phyloP scores from a whole-genome alignment of 2,888 invertebrate genomes.

The Linyphia triangularis region DNA sequence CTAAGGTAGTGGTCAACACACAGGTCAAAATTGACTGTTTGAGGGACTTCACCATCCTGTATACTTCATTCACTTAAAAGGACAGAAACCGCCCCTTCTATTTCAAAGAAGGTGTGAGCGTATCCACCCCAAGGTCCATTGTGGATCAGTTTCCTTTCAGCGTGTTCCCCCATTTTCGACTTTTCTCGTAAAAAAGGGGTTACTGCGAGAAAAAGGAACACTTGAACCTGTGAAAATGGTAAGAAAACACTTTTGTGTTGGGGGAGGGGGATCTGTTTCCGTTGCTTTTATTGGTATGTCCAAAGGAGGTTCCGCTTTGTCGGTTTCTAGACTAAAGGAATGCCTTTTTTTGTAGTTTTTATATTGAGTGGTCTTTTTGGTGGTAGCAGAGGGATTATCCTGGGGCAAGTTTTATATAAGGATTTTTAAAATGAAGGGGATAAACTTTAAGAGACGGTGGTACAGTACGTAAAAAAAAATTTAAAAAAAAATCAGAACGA shows the following conservation, averaged over 20 bases:
- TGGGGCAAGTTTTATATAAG: no score
- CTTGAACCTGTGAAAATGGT: conserved; percentile 35
- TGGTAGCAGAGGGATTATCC: not conserved
- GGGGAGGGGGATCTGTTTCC: conserved; percentile 52
- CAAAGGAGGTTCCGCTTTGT: conserved; percentile 42
- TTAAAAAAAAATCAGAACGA: no score
- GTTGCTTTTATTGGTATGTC: conserved; percentile 53
- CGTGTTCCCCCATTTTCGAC: conserved; percentile 24
- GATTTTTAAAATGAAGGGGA: no score
- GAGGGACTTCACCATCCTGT: conserved; percentile 1
- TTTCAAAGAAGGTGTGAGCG: conserved; percentile 42
- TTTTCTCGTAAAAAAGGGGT: conserved; percentile 25
- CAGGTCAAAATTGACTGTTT: conserved; percentile 15
- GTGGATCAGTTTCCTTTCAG: conserved; percentile 52
- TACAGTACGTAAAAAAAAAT: no score
- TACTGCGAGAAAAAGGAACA: not conserved
- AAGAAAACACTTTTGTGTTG: conserved; percentile 54
- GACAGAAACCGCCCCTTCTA: not conserved
- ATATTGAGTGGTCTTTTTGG: not conserved
- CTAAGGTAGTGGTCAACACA: conserved; percentile 6
- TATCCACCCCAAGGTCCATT: conserved; percentile 57
- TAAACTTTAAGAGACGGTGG: no score
- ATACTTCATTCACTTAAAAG: no score
- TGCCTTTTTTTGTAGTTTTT: not conserved
- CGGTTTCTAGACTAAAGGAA: conserved; percentile 1